Percentiles rank a stretch among this genome's conserved stretches.
phyloP scores from a whole-genome alignment of 1,140 invertebrate genomes.

The Steinernema feltiae region DNA sequence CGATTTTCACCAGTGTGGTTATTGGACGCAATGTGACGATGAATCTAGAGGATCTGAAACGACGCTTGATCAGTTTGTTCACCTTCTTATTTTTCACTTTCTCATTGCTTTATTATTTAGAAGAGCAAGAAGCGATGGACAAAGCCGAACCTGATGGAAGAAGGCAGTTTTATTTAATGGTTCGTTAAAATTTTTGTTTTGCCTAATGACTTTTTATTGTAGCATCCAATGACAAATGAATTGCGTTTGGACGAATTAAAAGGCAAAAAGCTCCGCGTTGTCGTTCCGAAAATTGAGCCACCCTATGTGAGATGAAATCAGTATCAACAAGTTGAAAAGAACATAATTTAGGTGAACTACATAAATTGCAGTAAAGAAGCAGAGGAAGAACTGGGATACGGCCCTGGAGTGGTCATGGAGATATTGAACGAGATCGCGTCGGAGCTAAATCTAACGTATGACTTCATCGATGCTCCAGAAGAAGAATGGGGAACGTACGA shows the following conservation, averaged over 20 bases:
- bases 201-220: not conserved
- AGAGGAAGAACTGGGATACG: conserved; percentile 27
- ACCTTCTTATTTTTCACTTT: not conserved
- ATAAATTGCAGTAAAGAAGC: conserved; percentile 35
- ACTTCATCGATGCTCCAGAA: not conserved
- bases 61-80: not conserved
- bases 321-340: not conserved
- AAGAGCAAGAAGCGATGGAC: not conserved
- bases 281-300: conserved; percentile 19
- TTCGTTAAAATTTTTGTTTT: not conserved
- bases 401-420: conserved; percentile 41
- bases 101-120: not conserved
- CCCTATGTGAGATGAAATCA: conserved; percentile 24
- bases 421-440: conserved; percentile 35
- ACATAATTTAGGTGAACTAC: conserved; percentile 33
- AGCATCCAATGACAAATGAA: not conserved
- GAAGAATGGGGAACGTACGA: conserved; percentile 29
- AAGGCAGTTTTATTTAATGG: not conserved
- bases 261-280: conserved; percentile 13
- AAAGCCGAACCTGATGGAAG: not conserved
- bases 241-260: not conserved
- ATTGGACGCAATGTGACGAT: not conserved
- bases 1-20: not conserved
- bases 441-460: conserved; percentile 31
- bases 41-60: not conserved